phyloP scores from a whole-genome alignment of 2,888 invertebrate genomes.

The Philaethria dido region DNA sequence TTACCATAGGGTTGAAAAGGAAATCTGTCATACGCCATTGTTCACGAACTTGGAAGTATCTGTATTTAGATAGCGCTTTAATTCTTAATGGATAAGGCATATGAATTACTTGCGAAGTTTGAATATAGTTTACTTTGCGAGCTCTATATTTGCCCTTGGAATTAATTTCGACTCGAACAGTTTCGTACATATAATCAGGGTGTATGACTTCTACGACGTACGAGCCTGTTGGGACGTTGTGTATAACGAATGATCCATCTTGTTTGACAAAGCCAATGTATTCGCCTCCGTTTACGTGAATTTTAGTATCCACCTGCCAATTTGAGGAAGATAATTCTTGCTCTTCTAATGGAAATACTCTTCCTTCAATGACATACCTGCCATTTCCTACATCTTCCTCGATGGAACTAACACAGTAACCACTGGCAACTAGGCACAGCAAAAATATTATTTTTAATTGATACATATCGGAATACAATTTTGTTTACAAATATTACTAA shows the following conservation, averaged over 20 bases:
- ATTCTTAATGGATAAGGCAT: conserved; percentile 96
- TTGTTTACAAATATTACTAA: background rate
- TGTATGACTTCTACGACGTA: conserved; percentile 96
- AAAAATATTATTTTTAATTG: conserved; percentile 29
- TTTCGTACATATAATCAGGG: conserved; percentile 96
- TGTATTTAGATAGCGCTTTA: conserved; percentile 90
- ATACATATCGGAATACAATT: conserved; percentile 29
- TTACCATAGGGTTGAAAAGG: conserved; percentile 97
- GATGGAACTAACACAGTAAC: conserved; percentile 55
- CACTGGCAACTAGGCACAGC: conserved; percentile 41
- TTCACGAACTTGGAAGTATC: conserved; percentile 96
- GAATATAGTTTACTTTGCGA: conserved; percentile 96
- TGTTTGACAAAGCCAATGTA: conserved; percentile 94
- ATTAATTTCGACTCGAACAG: conserved; percentile 97
- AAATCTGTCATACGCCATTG: conserved; percentile 99
- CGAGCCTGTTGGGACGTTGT: conserved; percentile 95
- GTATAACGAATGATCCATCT: conserved; percentile 95
- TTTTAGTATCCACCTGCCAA: conserved; percentile 90
- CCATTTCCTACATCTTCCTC: conserved; percentile 78
- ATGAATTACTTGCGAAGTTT: conserved; percentile 94
- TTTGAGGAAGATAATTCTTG: conserved; percentile 77
- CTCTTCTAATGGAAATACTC: conserved; percentile 89
- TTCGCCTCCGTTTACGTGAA: conserved; percentile 95
- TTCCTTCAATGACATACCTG: conserved; percentile 91
- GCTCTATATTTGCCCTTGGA: conserved; percentile 98